phyloP scores from a whole-genome alignment of 2,113 vertebrate genomes.

The Cariama cristata region DNA sequence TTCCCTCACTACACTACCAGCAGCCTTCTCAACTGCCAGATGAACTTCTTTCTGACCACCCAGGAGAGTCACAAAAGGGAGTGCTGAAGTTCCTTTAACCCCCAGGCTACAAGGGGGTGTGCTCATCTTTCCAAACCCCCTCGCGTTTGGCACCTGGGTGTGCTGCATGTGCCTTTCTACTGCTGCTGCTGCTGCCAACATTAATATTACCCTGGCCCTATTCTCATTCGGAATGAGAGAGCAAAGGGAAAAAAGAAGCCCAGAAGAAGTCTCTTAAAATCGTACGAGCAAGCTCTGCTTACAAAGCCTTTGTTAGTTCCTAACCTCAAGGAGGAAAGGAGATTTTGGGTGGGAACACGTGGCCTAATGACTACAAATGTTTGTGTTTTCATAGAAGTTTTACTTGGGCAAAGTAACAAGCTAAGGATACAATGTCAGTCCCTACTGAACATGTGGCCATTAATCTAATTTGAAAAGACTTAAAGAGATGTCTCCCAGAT shows the following conservation, averaged over 20 bases:
- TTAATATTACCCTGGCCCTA: background rate
- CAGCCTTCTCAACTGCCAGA: background rate
- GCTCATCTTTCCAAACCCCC: background rate
- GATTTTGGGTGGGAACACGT: background rate
- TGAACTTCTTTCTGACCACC: background rate
- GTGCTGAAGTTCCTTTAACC: background rate
- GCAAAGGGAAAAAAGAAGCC: background rate
- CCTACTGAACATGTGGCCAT: background rate
- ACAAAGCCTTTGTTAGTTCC: background rate
- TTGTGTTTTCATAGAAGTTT: background rate
- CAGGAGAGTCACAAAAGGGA: background rate
- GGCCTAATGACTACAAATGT: background rate
- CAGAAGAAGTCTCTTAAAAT: background rate
- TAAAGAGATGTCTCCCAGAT: background rate
- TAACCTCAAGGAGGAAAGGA: background rate
- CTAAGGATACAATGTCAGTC: background rate
- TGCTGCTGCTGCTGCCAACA: background rate
- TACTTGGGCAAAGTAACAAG: background rate
- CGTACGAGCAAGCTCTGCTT: background rate
- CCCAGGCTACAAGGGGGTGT: background rate
- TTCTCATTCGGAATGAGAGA: background rate
- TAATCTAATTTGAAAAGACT: background rate
- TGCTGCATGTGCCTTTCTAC: background rate
- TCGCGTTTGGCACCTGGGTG: background rate
- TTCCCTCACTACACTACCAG: background rate